Base-by-base conservation (phyloP, 2,888 invertebrate genomes). In the Tipula helvola region DNA sequence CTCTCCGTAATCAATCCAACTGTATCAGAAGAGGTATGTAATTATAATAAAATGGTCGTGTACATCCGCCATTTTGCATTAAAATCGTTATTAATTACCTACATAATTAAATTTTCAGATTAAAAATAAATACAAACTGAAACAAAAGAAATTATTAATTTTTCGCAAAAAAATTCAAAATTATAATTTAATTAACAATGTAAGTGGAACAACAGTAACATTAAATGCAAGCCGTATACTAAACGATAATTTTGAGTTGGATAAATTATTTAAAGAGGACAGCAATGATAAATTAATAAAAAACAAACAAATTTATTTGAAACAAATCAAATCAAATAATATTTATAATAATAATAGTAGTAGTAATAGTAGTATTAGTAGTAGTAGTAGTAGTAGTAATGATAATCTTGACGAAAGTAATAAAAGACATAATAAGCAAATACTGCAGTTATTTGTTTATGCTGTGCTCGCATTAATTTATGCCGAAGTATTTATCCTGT, bases 401-500 rank as follows among this genome's bases (percentile, higher is more conserved):
- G 5, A 7, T 39, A 39, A 7, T 83, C 36, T 83, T 36, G 36
- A 39, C 1, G 16, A 28, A 28, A 71, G 12, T 71, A 28, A 71
- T 28, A 28, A 71, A 18, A 71, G 28, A 28, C 71, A 10, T 28
- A 71, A 71, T 71, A 71, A 71, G 28, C 71, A 28, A 71, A 71
- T 71, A 71, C 28, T 71, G 10, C 71, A 71, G 28, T 71, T 71
- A 52, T 85, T 88, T 57, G 88, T 88, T 10, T 88, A 88, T 83
- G 87, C 86, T 4, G 86, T 88, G 57, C 87, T 87, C 8, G 57
- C 87, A 83, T 87, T 88, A n/a, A 88, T 88, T 28, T 88, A 88
- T 57, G 83, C 88, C 13, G 88, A 88, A 88, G 47, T 88, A 28
- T 85, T 88, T 83, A 71, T 87, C 12, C 57, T 88, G 8, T 86